phyloP scores from a whole-genome alignment of 2,888 invertebrate species.

The Sympetrum striolatum region DNA sequence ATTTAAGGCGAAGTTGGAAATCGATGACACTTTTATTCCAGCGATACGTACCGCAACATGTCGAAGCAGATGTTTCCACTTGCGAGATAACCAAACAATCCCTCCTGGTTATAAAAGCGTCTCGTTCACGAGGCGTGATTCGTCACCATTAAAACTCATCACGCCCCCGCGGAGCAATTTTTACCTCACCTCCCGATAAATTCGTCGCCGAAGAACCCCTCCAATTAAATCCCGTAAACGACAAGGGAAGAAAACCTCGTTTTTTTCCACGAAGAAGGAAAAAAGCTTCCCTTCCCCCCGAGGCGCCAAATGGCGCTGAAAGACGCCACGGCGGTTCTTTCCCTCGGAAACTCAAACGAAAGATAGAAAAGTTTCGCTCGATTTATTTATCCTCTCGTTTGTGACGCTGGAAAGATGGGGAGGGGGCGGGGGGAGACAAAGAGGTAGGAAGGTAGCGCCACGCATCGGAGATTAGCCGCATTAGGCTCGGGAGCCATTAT shows the following conservation, averaged over 20 bases:
- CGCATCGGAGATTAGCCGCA: constrained; percentile 34
- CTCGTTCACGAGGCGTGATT: not conserved
- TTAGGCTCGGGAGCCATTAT: constrained; percentile 28
- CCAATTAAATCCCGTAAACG: not conserved
- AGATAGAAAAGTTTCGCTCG: constrained; percentile 8
- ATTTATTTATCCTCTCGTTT: constrained; percentile 28
- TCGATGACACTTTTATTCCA: too few species aligned
- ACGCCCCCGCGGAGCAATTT: not conserved
- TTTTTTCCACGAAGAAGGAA: not conserved
- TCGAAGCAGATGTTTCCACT: too few species aligned
- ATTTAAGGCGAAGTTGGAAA: too few species aligned
- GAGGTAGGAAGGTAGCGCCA: not conserved
- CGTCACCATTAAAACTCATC: not conserved
- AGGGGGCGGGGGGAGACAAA: not conserved
- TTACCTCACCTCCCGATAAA: not conserved
- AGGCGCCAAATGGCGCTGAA: not conserved
- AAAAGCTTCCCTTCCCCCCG: not conserved
- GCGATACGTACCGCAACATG: too few species aligned
- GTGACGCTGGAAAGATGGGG: not conserved
- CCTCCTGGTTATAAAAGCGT: not conserved
- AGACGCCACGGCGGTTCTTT: not conserved
- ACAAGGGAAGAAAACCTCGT: not conserved
- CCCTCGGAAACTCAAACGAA: not conserved
- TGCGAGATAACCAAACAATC: too few species aligned
- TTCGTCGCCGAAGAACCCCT: not conserved